Evolutionary conservation across 2,113 vertebrate species (phyloP).

Genomic region (Boleophthalmus pectinirostris): DNA sequence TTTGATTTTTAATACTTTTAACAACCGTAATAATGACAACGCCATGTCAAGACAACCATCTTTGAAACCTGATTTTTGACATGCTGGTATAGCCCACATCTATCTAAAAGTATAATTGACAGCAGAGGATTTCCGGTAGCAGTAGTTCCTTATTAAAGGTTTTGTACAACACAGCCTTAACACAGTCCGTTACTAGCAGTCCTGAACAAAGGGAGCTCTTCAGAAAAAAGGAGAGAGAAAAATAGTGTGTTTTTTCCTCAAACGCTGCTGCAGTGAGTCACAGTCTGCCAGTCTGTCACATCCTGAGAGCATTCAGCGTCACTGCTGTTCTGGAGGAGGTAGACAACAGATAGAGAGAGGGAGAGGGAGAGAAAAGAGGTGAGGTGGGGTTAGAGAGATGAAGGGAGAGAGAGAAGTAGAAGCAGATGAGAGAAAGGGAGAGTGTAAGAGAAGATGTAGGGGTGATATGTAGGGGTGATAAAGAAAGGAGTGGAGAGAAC

Average conservation of each 20-base stretch:
- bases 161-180: neutral
- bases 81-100: neutral
- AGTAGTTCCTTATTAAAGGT: neutral
- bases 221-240: conserved; percentile 12
- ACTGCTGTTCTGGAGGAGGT: conserved; percentile 46
- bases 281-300: conserved; percentile 58
- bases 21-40: too few relatives aligned
- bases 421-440: neutral
- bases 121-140: neutral
- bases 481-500: too few relatives aligned
- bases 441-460: too few relatives aligned
- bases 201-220: neutral
- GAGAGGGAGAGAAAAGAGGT: neutral
- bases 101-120: neutral
- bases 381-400: too few relatives aligned
- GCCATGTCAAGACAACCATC: too few relatives aligned
- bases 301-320: conserved; percentile 41
- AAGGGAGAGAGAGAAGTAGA: conserved; percentile 23
- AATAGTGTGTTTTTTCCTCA: neutral
- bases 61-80: neutral
- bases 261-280: conserved; percentile 42
- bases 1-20: too few relatives aligned
- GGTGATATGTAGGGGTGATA: neutral
- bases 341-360: conserved; percentile 14
- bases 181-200: neutral